Conservation (phyloP, 2,888 invertebrate species). For the Cataglyphis cursor region DNA sequence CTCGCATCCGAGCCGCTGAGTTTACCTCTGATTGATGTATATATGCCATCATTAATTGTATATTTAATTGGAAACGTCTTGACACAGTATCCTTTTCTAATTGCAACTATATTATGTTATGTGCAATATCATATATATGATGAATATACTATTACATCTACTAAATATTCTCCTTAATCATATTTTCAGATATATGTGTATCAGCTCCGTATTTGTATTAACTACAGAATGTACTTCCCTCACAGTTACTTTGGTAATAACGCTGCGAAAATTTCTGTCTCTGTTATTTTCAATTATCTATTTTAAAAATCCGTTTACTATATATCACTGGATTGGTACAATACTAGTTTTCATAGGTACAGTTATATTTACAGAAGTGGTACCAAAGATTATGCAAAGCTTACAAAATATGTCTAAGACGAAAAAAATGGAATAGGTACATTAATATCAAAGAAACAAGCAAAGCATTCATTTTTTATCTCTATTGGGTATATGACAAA, state of each 20-base stretch:
- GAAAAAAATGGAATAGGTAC: slow-evolving; percentile 74
- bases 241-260: slow-evolving; percentile 98
- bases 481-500: neutral
- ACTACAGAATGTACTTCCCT: slow-evolving; percentile 98
- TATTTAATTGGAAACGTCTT: slow-evolving; percentile 94
- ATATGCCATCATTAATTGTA: slow-evolving; percentile 92
- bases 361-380: slow-evolving; percentile 94
- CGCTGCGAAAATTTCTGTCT: slow-evolving; percentile 97
- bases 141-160: neutral
- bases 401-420: slow-evolving; percentile 57
- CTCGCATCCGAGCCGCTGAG: slow-evolving; percentile 89
- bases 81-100: slow-evolving; percentile 92
- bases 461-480: slow-evolving; percentile 2
- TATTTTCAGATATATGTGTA: slow-evolving; percentile 92
- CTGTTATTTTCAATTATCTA: slow-evolving; percentile 98
- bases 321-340: slow-evolving; percentile 97
- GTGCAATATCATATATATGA: neutral
- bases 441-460: neutral
- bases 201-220: slow-evolving; percentile 97
- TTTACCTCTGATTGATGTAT: slow-evolving; percentile 89
- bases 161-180: slow-evolving; percentile 73
- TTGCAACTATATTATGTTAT: slow-evolving; percentile 29
- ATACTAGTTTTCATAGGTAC: slow-evolving; percentile 97
- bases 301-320: slow-evolving; percentile 97
- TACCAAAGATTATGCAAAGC: slow-evolving; percentile 87